Evolutionary conservation across 2,797 vertebrate species (phyloP), one percentile per base, ranked within the genome.

Genomic region (Xerus rutilus): DNA sequence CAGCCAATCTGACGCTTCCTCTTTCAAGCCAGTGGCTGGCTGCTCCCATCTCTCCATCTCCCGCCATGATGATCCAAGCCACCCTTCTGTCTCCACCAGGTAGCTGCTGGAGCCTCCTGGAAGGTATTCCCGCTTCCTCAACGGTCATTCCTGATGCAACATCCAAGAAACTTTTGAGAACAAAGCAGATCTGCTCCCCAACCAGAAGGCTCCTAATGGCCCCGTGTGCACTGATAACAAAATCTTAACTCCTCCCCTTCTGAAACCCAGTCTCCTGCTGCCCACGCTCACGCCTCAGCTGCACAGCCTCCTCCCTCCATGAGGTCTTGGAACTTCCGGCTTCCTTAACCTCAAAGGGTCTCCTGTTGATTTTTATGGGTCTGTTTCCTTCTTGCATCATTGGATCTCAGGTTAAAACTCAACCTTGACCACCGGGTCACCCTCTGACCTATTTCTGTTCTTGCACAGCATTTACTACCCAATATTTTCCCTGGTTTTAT

Each of bases 41-140:
- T 43, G 9, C 43, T 70, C n/a, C 2, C 18, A 49, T 30, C 25
- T 62, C 57, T 83, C 20, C 35, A 2, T 28, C 64, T 21, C 72
- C 5, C 9, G 7, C 35, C 43, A 20, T 39, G 47, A 39, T 45
- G 9, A 17, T 49, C 15, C 25, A 32, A 49, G 65, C 14, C 47
- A 43, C 28, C 7, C 5, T 10, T 14, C 0, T 13, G 49, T 10
- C 18, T 59, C 18, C 30, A 9, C 39, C 20, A 6, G 32, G 23
- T 0, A 0, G 30, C 17, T 43, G 9, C 13, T 10, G 3, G 28
- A 1, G 4, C 7, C 12, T 86, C 67, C 54, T 59, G 6, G 0
- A 4, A 3, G 13, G 21, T 18, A 88, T 72, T 39, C 21, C 28
- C 9, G 8, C 7, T 87, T 74, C 35, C 57, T 43, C 70, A 0